Evolutionary conservation across 2,888 invertebrate species (phyloP).

Genomic region (Pristionchus exspectatus): DNA sequence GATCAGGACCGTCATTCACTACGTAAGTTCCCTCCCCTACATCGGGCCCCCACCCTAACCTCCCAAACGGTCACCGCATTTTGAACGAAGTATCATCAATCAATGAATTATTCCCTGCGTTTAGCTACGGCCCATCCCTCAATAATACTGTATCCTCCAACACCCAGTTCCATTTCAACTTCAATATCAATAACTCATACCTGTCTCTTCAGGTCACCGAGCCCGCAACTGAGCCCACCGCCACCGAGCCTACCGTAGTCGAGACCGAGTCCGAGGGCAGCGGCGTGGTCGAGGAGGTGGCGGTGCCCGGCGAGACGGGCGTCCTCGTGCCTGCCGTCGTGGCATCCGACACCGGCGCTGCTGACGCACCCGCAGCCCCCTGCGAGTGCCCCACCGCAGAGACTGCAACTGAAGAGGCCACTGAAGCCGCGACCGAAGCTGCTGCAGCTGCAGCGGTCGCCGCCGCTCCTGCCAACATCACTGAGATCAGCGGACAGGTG

Average conservation of each 20-base stretch:
- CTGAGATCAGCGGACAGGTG: background rate
- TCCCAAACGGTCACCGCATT: no score
- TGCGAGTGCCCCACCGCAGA: background rate
- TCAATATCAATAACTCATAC: background rate
- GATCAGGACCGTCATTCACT: background rate
- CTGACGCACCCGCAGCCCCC: background rate
- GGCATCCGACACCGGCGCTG: background rate
- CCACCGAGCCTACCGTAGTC: background rate
- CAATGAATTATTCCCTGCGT: no score
- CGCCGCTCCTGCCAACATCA: background rate
- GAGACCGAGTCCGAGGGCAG: background rate
- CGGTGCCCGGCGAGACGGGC: background rate
- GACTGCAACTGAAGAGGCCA: background rate
- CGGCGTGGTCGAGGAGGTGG: background rate
- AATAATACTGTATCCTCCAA: no score
- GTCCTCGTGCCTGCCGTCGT: background rate
- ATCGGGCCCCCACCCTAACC: no score
- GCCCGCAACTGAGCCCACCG: background rate
- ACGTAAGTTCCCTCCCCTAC: background rate
- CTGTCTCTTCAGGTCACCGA: background rate
- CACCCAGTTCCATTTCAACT: background rate
- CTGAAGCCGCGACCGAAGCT: background rate
- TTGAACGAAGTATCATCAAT: no score
- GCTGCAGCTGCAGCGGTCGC: background rate
- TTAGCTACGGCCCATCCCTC: no score